phyloP scores from a whole-genome alignment of 2,113 vertebrate genomes.

The Climacteris rufus region DNA sequence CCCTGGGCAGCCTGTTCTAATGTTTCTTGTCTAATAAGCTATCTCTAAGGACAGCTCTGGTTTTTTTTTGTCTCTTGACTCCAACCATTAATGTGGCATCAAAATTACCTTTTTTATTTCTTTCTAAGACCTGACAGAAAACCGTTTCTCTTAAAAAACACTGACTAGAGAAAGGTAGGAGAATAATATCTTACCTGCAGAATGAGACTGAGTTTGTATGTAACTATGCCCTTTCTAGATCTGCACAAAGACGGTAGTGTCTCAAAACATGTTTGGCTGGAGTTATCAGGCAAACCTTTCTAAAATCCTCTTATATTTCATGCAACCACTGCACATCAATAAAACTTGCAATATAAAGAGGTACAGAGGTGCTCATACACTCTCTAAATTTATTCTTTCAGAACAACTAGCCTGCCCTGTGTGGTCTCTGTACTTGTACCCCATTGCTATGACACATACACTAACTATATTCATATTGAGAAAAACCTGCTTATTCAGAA shows the following conservation, averaged over 20 bases:
- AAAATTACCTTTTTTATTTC: background rate
- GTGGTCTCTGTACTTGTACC: background rate
- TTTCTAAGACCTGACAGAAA: background rate
- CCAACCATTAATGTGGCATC: background rate
- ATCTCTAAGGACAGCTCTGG: background rate
- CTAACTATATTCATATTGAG: background rate
- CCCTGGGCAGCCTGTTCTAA: background rate
- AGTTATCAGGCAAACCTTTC: background rate
- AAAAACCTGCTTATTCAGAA: background rate
- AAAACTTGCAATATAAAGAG: background rate
- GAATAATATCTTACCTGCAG: background rate
- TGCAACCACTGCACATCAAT: background rate
- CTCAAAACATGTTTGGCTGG: background rate
- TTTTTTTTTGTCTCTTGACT: background rate
- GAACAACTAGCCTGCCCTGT: background rate
- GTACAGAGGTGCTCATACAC: accelerated
- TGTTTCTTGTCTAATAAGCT: background rate
- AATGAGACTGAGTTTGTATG: background rate
- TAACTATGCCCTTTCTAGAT: background rate
- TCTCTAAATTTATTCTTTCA: background rate
- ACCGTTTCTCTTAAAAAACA: background rate
- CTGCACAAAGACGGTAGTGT: too few species aligned
- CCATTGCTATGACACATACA: background rate
- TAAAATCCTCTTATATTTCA: background rate
- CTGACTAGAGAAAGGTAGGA: background rate